Percentiles rank a stretch among this genome's conserved stretches.
Evolutionary conservation across 2,888 invertebrate genomes (phyloP).

Genomic region (Periphyllus acericola): DNA sequence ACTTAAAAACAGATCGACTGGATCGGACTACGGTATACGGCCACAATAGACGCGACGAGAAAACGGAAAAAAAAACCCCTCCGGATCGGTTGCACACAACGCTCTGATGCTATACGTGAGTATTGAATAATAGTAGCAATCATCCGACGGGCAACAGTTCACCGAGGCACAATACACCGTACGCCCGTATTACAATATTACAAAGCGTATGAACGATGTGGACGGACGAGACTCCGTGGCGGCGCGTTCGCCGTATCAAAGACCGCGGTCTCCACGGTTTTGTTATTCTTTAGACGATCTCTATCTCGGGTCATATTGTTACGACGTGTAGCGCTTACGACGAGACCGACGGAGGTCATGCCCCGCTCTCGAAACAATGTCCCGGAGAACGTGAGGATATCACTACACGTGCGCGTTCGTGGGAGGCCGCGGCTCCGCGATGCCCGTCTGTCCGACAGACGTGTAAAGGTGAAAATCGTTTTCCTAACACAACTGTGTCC

Average conservation of each 20-base stretch:
- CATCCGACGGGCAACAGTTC: too few relatives aligned
- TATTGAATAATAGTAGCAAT: too few relatives aligned
- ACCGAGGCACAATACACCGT: too few relatives aligned
- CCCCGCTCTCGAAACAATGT: constrained; percentile 2
- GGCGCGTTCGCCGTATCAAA: neutral
- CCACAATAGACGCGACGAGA: too few relatives aligned
- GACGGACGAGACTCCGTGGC: neutral
- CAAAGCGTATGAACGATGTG: neutral
- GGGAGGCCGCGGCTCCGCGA: neutral
- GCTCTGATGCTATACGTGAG: too few relatives aligned
- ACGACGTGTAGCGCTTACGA: neutral
- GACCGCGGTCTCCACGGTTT: neutral
- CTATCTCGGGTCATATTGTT: neutral
- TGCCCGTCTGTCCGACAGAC: too few relatives aligned
- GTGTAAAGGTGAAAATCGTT: neutral
- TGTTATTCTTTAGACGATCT: neutral
- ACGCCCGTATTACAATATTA: too few relatives aligned
- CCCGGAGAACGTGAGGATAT: neutral
- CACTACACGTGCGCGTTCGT: neutral
- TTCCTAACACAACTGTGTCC: neutral
- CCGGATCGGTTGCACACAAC: too few relatives aligned
- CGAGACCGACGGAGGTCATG: neutral
- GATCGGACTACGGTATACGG: too few relatives aligned
- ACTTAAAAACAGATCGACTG: too few relatives aligned
- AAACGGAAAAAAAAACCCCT: too few relatives aligned